These are phyloP conservation scores for Pagrus major DNA, from an alignment of 2,113 vertebrate genomes.

Conservation along the genomic window DNA sequence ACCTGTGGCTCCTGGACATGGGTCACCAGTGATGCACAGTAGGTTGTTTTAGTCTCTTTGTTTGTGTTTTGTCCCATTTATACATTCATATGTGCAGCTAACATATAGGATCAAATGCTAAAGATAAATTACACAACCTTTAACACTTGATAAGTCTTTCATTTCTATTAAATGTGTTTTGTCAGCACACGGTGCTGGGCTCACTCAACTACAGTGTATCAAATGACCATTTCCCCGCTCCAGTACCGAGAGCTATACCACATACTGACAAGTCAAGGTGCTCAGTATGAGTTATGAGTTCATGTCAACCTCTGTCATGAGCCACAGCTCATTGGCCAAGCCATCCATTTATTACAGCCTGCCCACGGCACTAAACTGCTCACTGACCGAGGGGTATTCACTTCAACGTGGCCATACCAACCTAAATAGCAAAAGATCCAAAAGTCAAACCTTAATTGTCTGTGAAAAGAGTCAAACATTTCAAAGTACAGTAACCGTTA, in stretches of 20 bases:
- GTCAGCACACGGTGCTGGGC: background rate
- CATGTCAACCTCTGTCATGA: constrained; percentile 57
- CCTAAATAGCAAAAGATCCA: constrained; percentile 65
- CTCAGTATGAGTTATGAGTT: constrained; percentile 61
- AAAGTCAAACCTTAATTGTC: constrained; percentile 80
- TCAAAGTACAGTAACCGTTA: constrained; percentile 77
- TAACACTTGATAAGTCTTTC: background rate
- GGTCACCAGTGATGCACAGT: background rate
- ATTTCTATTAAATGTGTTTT: background rate
- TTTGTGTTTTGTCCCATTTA: background rate
- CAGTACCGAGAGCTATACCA: constrained; percentile 35
- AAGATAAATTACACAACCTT: background rate
- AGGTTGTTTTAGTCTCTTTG: background rate
- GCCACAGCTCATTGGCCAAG: constrained; percentile 49
- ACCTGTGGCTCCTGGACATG: background rate
- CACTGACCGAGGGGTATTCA: constrained; percentile 58
- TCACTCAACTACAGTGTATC: constrained; percentile 35
- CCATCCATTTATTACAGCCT: constrained; percentile 50
- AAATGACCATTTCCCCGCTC: constrained; percentile 45
- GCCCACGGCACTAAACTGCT: constrained; percentile 53
- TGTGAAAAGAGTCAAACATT: constrained; percentile 83
- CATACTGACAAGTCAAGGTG: constrained; percentile 67
- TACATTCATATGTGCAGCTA: background rate
- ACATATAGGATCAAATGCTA: background rate
- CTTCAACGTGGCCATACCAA: constrained; percentile 59